phyloP scores from a whole-genome alignment of 2,113 vertebrate genomes.

The Phycodurus eques region DNA sequence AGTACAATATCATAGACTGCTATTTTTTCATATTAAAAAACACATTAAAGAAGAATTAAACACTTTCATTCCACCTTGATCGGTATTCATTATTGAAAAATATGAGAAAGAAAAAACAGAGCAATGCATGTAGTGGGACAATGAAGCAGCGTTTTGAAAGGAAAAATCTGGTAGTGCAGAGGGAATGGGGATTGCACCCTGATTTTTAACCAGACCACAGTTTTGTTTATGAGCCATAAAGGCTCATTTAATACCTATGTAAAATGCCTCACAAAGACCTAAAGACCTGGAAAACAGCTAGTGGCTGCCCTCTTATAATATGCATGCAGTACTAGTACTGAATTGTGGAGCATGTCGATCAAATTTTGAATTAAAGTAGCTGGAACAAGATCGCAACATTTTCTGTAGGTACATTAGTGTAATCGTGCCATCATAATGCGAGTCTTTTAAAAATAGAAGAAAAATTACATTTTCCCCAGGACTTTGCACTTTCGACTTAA shows the following conservation, averaged over 20 bases:
- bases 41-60: too few species aligned
- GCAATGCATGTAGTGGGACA: background rate
- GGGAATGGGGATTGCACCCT: background rate
- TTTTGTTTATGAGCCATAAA: slow-evolving; percentile 36
- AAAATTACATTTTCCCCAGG: slow-evolving; percentile 16
- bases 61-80: background rate
- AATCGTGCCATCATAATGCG: slow-evolving; percentile 42
- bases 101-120: background rate
- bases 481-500: slow-evolving; percentile 30
- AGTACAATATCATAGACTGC: too few species aligned
- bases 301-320: slow-evolving; percentile 33
- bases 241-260: slow-evolving; percentile 42
- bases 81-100: background rate
- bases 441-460: slow-evolving; percentile 19
- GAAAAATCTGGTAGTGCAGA: background rate
- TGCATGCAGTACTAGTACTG: slow-evolving; percentile 21
- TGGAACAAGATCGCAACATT: slow-evolving; percentile 43
- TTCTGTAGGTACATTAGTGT: slow-evolving; percentile 44
- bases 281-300: slow-evolving; percentile 51
- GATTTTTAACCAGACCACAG: background rate
- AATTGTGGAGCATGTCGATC: slow-evolving; percentile 44
- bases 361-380: slow-evolving; percentile 46
- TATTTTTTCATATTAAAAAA: too few species aligned
- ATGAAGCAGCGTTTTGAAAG: background rate
- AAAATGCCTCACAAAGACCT: slow-evolving; percentile 64